Evolutionary conservation across 2,113 vertebrate species (phyloP), one percentile per base, ranked within the genome.

Genomic region (Saguinus imperator): DNA sequence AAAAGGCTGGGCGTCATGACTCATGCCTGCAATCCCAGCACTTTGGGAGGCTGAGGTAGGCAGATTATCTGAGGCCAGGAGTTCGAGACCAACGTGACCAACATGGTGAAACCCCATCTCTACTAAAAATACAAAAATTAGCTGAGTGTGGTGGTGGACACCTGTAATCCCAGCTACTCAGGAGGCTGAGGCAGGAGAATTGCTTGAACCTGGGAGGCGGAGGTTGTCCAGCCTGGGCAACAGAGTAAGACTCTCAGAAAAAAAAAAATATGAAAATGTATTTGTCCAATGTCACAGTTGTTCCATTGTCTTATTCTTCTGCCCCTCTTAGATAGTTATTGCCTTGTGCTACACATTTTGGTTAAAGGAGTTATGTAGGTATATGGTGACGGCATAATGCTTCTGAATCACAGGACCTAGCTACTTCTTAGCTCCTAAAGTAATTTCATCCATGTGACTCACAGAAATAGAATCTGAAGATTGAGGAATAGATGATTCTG

Each of bases 261-360:
- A 64, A 61, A 13, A 29, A 61, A 12, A 25, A 94, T 87, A 80
- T 81, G 64, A 91, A 79, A 83, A 5, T 72, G 20, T 89, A 40
- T 57, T 76, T 96, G 32, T 87, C 89, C 94, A n/a, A 68, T 87
- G 40, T 68, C 48, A 93, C 48, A 79, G 17, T 86, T 20, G 40
- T 57, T 86, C 37, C 55, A 50, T 96, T 94, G 35, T 72, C 40
- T 94, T 93, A 50, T 72, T 86, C 27, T 76, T 88, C 37, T 68
- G 29, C 27, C 35, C 43, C 21, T 87, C 20, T 91, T 23, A 82
- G 29, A 27, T 20, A 58, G 23, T 64, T 73, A 57, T n/a, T 86
- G 32, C 16, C 91, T 86, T 94, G 43, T 82, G 66, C 37, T 85
- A 3, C 72, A 64, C 23, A 89, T 89, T n/a, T n/a, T 70, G 20